Percentiles rank a stretch among this genome's conserved stretches.
Evolutionary conservation across 1,140 invertebrate genomes (phyloP).

Genomic region (Drosophila obscura): DNA sequence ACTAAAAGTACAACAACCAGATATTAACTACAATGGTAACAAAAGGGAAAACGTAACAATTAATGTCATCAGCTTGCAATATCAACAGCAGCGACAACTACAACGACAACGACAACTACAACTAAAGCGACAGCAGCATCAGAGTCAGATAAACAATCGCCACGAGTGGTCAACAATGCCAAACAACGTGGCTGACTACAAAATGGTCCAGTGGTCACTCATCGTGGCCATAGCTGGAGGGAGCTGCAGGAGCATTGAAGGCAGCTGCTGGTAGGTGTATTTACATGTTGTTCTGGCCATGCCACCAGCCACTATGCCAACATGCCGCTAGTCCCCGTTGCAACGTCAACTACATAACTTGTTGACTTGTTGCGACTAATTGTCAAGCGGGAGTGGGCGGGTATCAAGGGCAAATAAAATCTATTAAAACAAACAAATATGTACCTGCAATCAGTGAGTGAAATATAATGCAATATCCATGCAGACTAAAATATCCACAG

Average conservation of each 20-base stretch:
- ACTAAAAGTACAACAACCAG: conserved; percentile 5
- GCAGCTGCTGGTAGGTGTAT: conserved; percentile 27
- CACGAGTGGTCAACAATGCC: conserved; percentile 69
- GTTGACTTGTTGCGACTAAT: conserved; percentile 68
- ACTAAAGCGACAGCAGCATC: conserved; percentile 10
- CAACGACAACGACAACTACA: conserved; percentile 1
- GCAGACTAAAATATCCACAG: too few relatives aligned
- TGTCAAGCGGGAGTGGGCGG: conserved; percentile 42
- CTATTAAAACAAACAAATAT: conserved; percentile 1
- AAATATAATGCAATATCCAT: too few relatives aligned
- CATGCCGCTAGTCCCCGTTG: conserved; percentile 33
- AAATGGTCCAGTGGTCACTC: conserved; percentile 60
- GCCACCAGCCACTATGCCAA: background rate
- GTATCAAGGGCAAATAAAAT: conserved; percentile 34
- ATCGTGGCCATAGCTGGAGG: conserved; percentile 1
- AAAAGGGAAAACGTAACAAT: conserved; percentile 67
- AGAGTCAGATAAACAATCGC: conserved; percentile 61
- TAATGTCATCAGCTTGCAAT: conserved; percentile 71
- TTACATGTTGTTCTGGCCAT: conserved; percentile 61
- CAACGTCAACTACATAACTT: conserved; percentile 53
- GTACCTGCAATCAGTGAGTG: conserved; percentile 19
- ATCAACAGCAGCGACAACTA: conserved; percentile 36
- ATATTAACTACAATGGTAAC: conserved; percentile 26
- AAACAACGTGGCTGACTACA: conserved; percentile 56
- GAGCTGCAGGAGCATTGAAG: background rate